Base-by-base conservation (phyloP, 2,888 invertebrate species). In the Aethes cnicana region DNA sequence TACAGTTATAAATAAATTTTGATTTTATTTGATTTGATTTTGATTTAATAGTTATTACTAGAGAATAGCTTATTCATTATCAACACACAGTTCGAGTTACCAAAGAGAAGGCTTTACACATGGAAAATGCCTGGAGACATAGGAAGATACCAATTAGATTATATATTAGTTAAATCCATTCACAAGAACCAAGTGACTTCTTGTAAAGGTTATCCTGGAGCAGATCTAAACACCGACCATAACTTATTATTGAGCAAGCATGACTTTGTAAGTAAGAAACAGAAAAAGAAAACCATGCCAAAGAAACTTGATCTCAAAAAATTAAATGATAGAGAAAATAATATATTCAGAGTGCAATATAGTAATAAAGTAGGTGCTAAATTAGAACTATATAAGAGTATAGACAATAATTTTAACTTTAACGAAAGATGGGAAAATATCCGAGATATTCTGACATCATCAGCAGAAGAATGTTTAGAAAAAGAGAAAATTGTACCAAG, bases 391-490 rank as follows among this genome's bases (percentile, higher is more conserved):
- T n/a, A n/a, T n/a, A n/a, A n/a, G n/a, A n/a, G n/a, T n/a, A n/a
- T n/a, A n/a, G n/a, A n/a, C n/a, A n/a, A n/a, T n/a, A n/a, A n/a
- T n/a, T n/a, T n/a, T n/a, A n/a, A n/a, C n/a, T n/a, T n/a, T n/a
- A n/a, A n/a, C n/a, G n/a, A n/a, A n/a, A 33, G 12, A 33, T 33
- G 33, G 33, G 8, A 11, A 6, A 33, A n/a, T 33, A 11, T 33
- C 3, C 6, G 12, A 11, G 6, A 33, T 5, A 33, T 33, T 33
- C 6, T 33, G 2, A 33, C 3, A 12, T 33, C 16, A 9, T 11
- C 12, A 3, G 47, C 47, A 3, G 20, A 39, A 39, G 39, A 47
- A 39, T 6, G 20, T 7, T 17, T 47, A 21, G 2, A 39, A 4
- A 28, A 32, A 18, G 7, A 36, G 25, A 47, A 37, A 23, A 21